phyloP scores from a whole-genome alignment of 2,113 vertebrate species.

The Felis chaus region DNA sequence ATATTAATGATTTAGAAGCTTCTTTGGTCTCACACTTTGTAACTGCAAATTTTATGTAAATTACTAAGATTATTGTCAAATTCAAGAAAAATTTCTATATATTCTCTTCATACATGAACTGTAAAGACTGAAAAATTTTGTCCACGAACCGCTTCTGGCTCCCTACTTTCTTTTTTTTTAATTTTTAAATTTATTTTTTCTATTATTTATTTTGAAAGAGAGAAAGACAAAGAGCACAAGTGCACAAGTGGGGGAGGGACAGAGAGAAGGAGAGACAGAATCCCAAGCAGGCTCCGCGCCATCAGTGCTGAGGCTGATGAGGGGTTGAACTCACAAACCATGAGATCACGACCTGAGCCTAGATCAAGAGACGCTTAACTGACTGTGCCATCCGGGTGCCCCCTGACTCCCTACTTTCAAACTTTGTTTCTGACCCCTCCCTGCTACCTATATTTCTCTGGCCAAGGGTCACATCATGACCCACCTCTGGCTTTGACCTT shows the following conservation, averaged over 20 bases:
- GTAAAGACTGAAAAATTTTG: neutral
- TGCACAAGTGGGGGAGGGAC: too few relatives aligned
- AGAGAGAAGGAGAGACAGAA: too few relatives aligned
- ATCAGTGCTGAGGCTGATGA: too few relatives aligned
- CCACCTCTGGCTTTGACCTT: neutral
- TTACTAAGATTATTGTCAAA: slow-evolving; percentile 8
- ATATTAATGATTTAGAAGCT: neutral
- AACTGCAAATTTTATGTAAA: neutral
- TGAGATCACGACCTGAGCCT: too few relatives aligned
- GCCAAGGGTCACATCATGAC: neutral
- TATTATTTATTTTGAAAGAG: too few relatives aligned
- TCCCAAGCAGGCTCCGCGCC: too few relatives aligned
- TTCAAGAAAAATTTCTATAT: neutral
- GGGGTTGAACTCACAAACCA: too few relatives aligned
- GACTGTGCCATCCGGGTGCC: too few relatives aligned
- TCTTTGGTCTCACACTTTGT: neutral
- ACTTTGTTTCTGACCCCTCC: neutral
- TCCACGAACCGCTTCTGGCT: neutral
- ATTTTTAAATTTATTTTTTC: too few relatives aligned
- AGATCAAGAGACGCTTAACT: too few relatives aligned
- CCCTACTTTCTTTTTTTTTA: neutral
- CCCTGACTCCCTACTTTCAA: neutral
- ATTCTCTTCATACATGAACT: neutral
- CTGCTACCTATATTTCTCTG: neutral
- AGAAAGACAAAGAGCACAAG: too few relatives aligned